These are phyloP conservation scores for Meloidogyne chitwoodi DNA, from an alignment of 1,140 invertebrate species.

Conservation along the genomic window DNA sequence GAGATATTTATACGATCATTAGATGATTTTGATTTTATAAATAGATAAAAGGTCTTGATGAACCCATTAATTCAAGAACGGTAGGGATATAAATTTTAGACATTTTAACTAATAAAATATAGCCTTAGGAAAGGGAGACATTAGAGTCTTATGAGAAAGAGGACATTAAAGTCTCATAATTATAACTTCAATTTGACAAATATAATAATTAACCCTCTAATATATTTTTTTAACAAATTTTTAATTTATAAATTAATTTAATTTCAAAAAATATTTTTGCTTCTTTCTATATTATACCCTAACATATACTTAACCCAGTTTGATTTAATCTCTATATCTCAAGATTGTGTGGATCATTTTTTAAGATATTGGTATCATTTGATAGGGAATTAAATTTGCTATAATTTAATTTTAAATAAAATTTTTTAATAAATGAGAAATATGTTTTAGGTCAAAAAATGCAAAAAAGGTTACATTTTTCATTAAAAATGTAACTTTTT, in stretches of 20 bases:
- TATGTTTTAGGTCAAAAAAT: background rate
- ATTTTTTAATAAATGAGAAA: too few species aligned
- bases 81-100: too few species aligned
- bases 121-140: too few species aligned
- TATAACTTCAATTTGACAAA: too few species aligned
- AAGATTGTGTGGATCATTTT: background rate
- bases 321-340: background rate
- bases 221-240: too few species aligned
- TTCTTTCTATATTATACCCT: background rate
- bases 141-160: too few species aligned
- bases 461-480: background rate
- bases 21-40: background rate
- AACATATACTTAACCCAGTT: background rate
- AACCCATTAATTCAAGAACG: background rate
- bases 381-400: background rate
- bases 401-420: background rate
- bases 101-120: too few species aligned
- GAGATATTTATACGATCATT: background rate
- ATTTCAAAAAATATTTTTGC: too few species aligned
- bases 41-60: background rate
- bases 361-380: background rate
- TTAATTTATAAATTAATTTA: background rate
- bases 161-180: background rate
- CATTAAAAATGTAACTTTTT: background rate
- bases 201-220: too few species aligned